Percentiles rank a stretch among this genome's conserved stretches.
These are phyloP conservation scores for Tanaodytes sp. DNA, from an alignment of 2,888 invertebrate species.

Conservation along the genomic window DNA sequence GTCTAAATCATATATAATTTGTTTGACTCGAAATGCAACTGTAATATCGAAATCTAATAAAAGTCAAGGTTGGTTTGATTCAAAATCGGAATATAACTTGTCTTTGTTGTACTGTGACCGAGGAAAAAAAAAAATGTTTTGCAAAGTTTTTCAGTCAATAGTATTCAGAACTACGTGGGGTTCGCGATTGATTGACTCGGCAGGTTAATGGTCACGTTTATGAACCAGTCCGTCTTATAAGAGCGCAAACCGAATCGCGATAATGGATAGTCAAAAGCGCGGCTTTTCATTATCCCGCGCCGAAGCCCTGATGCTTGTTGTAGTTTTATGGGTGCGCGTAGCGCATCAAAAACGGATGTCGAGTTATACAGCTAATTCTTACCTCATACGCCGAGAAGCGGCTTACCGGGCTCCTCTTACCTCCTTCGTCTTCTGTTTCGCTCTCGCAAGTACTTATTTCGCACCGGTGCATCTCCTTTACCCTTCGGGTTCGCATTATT, in stretches of 20 bases:
- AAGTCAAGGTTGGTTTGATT: too few species aligned
- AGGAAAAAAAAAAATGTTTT: too few species aligned
- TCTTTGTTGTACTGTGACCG: too few species aligned
- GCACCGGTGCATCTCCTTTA: conserved; percentile 56
- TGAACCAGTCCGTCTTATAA: conserved; percentile 44
- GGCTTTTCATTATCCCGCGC: conserved; percentile 59
- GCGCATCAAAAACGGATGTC: conserved; percentile 57
- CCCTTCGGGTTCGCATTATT: conserved; percentile 58
- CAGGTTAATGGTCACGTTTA: conserved; percentile 46
- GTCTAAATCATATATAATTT: too few species aligned
- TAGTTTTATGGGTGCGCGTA: conserved; percentile 56
- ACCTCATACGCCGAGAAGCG: conserved; percentile 43
- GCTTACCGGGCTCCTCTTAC: conserved; percentile 45
- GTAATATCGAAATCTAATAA: too few species aligned
- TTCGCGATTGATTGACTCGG: conserved; percentile 41
- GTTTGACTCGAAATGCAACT: too few species aligned
- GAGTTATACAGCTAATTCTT: conserved; percentile 56
- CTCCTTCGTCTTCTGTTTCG: conserved; percentile 36
- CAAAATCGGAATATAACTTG: too few species aligned
- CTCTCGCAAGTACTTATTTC: conserved; percentile 47
- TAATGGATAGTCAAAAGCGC: conserved; percentile 60
- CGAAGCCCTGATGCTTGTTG: conserved; percentile 54
- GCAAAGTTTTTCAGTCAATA: too few species aligned
- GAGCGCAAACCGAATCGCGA: conserved; percentile 58
- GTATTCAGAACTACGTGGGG: too few species aligned